Evolutionary conservation across 2,888 invertebrate genomes (phyloP), one percentile per base, ranked within the genome.

Genomic region (Sisyra terminalis): DNA sequence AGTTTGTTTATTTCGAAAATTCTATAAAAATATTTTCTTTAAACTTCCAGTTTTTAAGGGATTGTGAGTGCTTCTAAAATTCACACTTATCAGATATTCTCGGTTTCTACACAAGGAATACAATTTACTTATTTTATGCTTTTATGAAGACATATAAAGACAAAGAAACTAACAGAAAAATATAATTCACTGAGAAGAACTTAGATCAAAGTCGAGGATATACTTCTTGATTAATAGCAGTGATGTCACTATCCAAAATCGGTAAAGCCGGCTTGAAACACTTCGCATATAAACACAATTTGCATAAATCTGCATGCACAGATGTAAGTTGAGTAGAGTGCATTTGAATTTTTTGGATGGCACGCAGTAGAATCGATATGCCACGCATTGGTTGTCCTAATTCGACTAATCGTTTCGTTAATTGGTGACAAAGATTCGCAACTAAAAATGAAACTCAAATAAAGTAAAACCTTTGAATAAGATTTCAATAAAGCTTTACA

Each of bases 301-400:
- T 89, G 58, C 90, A 92, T 42, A 96, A 69, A 64, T 92, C 90
- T 11, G 90, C 85, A 65, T 97, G 96, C 50, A 96, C 80, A 2
- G 93, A 86, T 24, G 94, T 96, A 47, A 96, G 66, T 61, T 94
- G 93, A 10, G 87, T 81, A 52, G 88, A 85, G 62, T 78, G 79
- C 14, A 86, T 63, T 57, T 89, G 86, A 50, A 93, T 79, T 63
- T 92, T 92, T 50, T 79, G 74, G 49, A 94, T 88, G 11, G 92
- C 92, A 56, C 77, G 78, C 48, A 75, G 73, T 42, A 96, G 59
- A 42, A 90, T 67, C 56, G 76, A 75, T 45, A 96, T 88, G 13
- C 93, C 94, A 56, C 80, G 71, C 50, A 88, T 73, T 14, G 88
- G 77, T 59, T 82, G 78, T 55, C 80, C 76, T 38, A 78, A 68